phyloP scores from a whole-genome alignment of 2,888 invertebrate genomes.

The Tipula helvola region DNA sequence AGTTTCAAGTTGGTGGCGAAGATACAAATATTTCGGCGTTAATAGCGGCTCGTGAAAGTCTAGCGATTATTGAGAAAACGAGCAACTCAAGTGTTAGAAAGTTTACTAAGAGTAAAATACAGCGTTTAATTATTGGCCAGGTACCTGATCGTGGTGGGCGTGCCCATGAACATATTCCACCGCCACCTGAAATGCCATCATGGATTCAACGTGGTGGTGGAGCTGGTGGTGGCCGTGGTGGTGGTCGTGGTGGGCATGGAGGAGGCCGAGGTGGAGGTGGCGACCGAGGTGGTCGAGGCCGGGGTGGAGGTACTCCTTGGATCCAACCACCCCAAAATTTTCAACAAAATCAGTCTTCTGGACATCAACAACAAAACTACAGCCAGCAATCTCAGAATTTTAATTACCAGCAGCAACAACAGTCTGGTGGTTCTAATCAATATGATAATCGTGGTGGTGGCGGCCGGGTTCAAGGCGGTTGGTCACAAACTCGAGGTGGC shows the following conservation, averaged over 20 bases:
- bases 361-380: constrained; percentile 17
- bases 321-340: constrained; percentile 7
- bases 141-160: constrained; percentile 94
- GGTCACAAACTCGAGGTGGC: constrained; percentile 23
- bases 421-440: not conserved
- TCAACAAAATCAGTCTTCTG: constrained; percentile 15
- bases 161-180: constrained; percentile 79
- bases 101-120: constrained; percentile 71
- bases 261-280: constrained; percentile 22
- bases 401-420: constrained; percentile 14
- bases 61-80: constrained; percentile 84
- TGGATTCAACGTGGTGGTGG: constrained; percentile 59
- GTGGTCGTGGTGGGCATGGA: constrained; percentile 30
- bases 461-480: constrained; percentile 35
- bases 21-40: constrained; percentile 60
- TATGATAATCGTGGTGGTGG: constrained; percentile 20
- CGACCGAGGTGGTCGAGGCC: constrained; percentile 26
- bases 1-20: constrained; percentile 31
- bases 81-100: constrained; percentile 75
- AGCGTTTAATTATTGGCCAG: constrained; percentile 81
- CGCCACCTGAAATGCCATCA: constrained; percentile 94
- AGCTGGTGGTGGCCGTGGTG: constrained; percentile 36
- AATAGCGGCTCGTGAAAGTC: constrained; percentile 69
- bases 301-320: constrained; percentile 16
- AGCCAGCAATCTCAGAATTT: constrained; percentile 15